Evolutionary conservation across 2,888 invertebrate species (phyloP).

Genomic region (Melipona beecheii): DNA sequence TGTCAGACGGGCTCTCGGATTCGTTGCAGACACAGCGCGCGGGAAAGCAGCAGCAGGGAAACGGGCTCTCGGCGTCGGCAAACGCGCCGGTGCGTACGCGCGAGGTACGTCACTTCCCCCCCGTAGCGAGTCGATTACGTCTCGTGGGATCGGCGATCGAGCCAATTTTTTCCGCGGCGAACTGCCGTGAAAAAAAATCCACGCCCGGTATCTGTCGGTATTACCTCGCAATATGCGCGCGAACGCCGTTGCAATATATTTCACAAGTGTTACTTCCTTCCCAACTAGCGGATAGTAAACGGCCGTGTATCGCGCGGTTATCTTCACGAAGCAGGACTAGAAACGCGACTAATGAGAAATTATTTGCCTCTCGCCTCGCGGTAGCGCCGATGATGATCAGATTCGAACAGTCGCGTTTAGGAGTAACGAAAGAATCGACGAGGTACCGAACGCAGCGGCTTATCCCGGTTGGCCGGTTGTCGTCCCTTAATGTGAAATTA

Average conservation of each 20-base stretch:
- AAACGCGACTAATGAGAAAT: constrained; percentile 59
- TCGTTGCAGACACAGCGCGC: constrained; percentile 8
- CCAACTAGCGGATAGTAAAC: constrained; percentile 53
- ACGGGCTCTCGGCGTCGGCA: background rate
- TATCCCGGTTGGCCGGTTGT: constrained; percentile 9
- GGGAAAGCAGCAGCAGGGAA: constrained; percentile 27
- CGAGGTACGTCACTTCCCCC: constrained; percentile 20
- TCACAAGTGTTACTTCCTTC: constrained; percentile 68
- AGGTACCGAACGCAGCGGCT: background rate
- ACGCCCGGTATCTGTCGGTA: constrained; percentile 44
- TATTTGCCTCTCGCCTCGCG: constrained; percentile 56
- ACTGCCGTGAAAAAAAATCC: constrained; percentile 19
- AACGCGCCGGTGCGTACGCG: constrained; percentile 8
- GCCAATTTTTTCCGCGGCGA: constrained; percentile 11
- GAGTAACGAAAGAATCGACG: background rate
- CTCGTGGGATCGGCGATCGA: constrained; percentile 17
- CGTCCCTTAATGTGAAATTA: constrained; percentile 51
- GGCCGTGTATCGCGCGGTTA: constrained; percentile 55
- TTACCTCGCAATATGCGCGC: constrained; percentile 61
- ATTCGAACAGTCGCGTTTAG: background rate
- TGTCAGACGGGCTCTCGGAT: constrained; percentile 38
- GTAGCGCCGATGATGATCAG: constrained; percentile 12
- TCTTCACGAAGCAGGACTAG: constrained; percentile 53
- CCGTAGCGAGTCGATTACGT: constrained; percentile 5
- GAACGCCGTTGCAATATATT: constrained; percentile 52